Evolutionary conservation across 2,113 vertebrate species (phyloP).

Genomic region (Speoplatyrhinus poulsoni): DNA sequence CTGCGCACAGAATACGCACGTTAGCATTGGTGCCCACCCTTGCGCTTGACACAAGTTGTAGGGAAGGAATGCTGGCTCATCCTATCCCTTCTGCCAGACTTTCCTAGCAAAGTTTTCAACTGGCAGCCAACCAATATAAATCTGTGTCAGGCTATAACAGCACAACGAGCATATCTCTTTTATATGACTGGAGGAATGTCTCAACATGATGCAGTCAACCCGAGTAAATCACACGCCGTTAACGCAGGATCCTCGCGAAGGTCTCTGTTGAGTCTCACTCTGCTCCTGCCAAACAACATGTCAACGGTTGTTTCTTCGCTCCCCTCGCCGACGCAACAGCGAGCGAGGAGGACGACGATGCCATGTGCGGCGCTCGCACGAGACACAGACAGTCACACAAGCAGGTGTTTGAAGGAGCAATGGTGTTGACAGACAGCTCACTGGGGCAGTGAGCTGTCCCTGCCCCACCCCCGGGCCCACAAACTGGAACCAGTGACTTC

Average conservation of each 20-base stretch:
- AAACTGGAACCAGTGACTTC: neutral
- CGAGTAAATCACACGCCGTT: neutral
- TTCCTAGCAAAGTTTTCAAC: neutral
- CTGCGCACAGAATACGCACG: neutral
- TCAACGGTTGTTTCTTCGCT: too few species aligned
- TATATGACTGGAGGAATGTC: too few species aligned
- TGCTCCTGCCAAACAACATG: neutral
- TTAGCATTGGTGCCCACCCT: neutral
- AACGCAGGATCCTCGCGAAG: too few species aligned
- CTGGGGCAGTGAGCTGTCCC: neutral
- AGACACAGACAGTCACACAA: too few species aligned
- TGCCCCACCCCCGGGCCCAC: neutral
- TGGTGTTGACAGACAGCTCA: neutral
- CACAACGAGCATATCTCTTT: too few species aligned
- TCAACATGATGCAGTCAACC: too few species aligned
- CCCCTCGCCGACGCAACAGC: too few species aligned
- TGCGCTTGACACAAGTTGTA: neutral
- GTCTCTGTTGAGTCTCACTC: neutral
- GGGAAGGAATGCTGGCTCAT: neutral
- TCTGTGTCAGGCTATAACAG: too few species aligned
- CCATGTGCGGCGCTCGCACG: too few species aligned
- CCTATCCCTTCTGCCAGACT: neutral
- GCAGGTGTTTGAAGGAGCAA: too few species aligned
- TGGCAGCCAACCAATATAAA: conserved; percentile 4
- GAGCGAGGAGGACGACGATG: too few species aligned